phyloP scores from a whole-genome alignment of 2,888 invertebrate species.

The Amphipoea lucens region DNA sequence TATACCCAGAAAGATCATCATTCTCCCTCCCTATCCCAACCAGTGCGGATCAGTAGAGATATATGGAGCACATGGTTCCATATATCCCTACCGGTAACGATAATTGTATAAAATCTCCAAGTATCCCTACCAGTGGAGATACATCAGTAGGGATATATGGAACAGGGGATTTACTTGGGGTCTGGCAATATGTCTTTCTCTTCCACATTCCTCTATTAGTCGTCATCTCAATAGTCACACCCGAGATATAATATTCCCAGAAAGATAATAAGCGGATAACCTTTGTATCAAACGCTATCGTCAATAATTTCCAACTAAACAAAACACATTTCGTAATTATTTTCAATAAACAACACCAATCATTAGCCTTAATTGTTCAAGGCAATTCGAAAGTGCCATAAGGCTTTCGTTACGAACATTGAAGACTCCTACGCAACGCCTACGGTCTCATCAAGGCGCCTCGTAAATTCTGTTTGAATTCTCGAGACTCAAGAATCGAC shows the following conservation, averaged over 20 bases:
- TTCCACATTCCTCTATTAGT: neutral
- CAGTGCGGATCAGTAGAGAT: too few relatives aligned
- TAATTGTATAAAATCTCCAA: too few relatives aligned
- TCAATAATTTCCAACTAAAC: conserved; percentile 13
- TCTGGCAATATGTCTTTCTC: neutral
- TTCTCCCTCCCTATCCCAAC: neutral
- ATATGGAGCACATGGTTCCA: too few relatives aligned
- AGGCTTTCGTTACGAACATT: conserved; percentile 42
- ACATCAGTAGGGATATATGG: too few relatives aligned
- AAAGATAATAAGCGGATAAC: neutral
- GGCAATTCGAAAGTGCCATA: conserved; percentile 43
- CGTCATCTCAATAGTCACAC: neutral
- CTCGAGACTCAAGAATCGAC: conserved; percentile 33
- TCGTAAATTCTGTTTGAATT: conserved; percentile 47
- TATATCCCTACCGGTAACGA: too few relatives aligned
- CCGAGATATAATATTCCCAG: neutral
- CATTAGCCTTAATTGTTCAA: conserved; percentile 50
- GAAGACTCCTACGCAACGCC: conserved; percentile 49
- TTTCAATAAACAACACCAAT: conserved; percentile 43
- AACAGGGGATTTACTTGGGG: neutral
- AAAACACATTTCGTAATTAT: conserved; percentile 40
- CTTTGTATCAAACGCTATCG: neutral
- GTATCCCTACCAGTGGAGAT: too few relatives aligned
- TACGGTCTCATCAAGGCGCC: conserved; percentile 41
- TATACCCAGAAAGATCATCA: too few relatives aligned